Evolutionary conservation across 2,888 invertebrate species (phyloP).

Genomic region (Diaperis boleti): DNA sequence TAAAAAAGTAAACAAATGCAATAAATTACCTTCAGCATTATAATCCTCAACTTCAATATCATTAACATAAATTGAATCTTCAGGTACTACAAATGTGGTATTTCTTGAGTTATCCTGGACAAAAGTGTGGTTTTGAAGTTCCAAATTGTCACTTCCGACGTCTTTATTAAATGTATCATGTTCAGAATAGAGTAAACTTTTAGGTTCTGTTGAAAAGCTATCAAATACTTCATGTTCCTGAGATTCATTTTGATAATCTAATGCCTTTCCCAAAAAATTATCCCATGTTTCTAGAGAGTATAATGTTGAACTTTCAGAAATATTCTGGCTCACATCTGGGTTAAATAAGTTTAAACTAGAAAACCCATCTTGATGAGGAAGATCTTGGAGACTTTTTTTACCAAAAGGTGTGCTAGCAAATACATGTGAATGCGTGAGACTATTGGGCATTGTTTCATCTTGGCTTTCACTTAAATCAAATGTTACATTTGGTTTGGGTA

Average conservation of each 20-base stretch:
- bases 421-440: slow-evolving; percentile 56
- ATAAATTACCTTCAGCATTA: slow-evolving; percentile 11
- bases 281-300: slow-evolving; percentile 66
- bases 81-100: slow-evolving; percentile 38
- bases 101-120: slow-evolving; percentile 5
- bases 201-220: slow-evolving; percentile 60
- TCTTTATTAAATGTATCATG: slow-evolving; percentile 38
- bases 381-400: slow-evolving; percentile 45
- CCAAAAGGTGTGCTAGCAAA: slow-evolving; percentile 57
- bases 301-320: slow-evolving; percentile 50
- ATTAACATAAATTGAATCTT: slow-evolving; percentile 17
- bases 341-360: slow-evolving; percentile 51
- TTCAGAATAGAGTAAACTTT: slow-evolving; percentile 59
- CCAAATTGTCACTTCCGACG: slow-evolving; percentile 2
- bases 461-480: slow-evolving; percentile 60
- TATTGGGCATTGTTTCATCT: slow-evolving; percentile 58
- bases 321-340: not conserved
- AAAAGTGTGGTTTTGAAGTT: slow-evolving; percentile 5
- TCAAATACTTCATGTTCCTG: slow-evolving; percentile 55
- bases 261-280: slow-evolving; percentile 63
- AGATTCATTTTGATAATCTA: slow-evolving; percentile 55
- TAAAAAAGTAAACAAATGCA: no score
- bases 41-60: slow-evolving; percentile 24
- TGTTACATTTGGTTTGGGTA: slow-evolving; percentile 38
- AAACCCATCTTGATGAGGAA: slow-evolving; percentile 33